Evolutionary conservation across 2,888 invertebrate species (phyloP), one percentile per base, ranked within the genome.

Genomic region (Schizotus pectinicornis): DNA sequence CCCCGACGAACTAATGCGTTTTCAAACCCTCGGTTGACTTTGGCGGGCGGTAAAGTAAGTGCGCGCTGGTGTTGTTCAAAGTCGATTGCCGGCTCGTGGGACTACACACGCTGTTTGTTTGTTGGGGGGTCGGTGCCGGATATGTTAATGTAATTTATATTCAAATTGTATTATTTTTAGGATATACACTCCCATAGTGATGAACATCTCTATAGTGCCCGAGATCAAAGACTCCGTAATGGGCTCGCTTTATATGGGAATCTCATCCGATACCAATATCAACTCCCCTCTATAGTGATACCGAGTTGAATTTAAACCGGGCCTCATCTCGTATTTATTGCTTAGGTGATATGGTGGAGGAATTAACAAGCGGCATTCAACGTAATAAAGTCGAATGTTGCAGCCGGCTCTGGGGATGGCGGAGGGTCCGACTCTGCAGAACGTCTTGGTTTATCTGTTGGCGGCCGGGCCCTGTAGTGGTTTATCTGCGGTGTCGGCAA

Each of bases 91-190:
- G 34, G 35, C 33, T 32, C 31, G 39, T 35, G 42, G 12, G 51
- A 43, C 30, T 22, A 22, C 22, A 22, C 22, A 22, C 22, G 5
- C 22, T 51, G 42, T 51, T 51, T 42, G 42, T 51, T 39, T 39
- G 38, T 36, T 6, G 51, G 34, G 51, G 22, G 22, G 22, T 22
- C 12, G 9, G 51, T 42, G 22, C 33, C 34, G 50, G 43, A 51
- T 51, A 54, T 54, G 54, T 54, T 54, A 54, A 49, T 56, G 48
- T 43, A 56, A 56, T 56, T 49, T 56, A 56, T 56, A 56, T 56
- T 56, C 55, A 56, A 56, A 56, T 56, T 38, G 49, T 46, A 49
- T 48, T 49, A 56, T 49, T 56, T 56, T 56, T 46, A 33, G 45
- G 38, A 43, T 22, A 22, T 22, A 22, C 22, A 22, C 22, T 22